A percentile compares a stretch with the other conserved stretches of the same genome.
Conservation (phyloP, 1,140 invertebrate species). For the Formica exsecta region DNA sequence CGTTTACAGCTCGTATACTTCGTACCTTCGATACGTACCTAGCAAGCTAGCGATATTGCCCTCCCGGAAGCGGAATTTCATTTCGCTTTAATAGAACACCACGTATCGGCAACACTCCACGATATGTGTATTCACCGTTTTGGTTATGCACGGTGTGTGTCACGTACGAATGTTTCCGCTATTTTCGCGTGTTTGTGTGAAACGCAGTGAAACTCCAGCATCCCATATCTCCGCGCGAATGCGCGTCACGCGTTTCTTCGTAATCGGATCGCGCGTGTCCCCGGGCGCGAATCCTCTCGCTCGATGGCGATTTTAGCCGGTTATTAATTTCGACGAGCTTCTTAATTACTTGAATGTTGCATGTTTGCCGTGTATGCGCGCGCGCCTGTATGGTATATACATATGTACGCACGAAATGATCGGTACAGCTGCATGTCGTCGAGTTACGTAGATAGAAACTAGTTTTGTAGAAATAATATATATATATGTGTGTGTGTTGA, state of each 20-base stretch:
- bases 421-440: background rate
- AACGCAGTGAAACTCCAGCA: background rate
- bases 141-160: background rate
- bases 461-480: slow-evolving; percentile 25
- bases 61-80: slow-evolving; percentile 76
- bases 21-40: background rate
- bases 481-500: background rate
- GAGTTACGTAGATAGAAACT: background rate
- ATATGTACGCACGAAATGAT: background rate
- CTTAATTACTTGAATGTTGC: slow-evolving; percentile 14
- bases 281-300: background rate
- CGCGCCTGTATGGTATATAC: background rate
- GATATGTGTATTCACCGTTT: background rate
- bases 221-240: slow-evolving; percentile 10
- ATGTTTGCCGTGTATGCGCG: background rate
- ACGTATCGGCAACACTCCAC: slow-evolving; percentile 35
- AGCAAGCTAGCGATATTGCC: background rate
- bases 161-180: background rate
- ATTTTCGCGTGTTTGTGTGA: background rate
- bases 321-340: slow-evolving; percentile 29
- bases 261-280: slow-evolving; percentile 5
- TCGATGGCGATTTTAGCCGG: background rate
- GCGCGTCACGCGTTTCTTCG: slow-evolving; percentile 25
- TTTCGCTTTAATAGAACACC: slow-evolving; percentile 82
- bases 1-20: slow-evolving; percentile 26